Evolutionary conservation across 2,797 vertebrate species (phyloP), one percentile per base, ranked within the genome.

Genomic region (Crocodylus rhombifer): DNA sequence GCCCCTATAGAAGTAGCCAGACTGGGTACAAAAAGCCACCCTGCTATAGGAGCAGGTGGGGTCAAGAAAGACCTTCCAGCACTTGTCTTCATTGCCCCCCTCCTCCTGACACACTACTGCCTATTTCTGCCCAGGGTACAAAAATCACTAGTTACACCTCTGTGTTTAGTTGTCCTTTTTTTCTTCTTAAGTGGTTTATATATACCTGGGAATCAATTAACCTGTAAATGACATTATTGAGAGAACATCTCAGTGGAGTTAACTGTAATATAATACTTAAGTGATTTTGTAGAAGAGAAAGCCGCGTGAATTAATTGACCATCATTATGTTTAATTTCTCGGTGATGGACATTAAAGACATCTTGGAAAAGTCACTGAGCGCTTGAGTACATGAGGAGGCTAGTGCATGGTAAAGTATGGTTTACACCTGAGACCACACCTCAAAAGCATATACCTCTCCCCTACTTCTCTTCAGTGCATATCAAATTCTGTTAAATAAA

Each of bases 251-350:
- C 0, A 63, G 23, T 74, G 30, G 4, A 26, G 74, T 90, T 88
- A 89, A 64, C 42, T 67, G 79, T 83, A 80, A 89, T 23, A 36
- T 23, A 63, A 56, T n/a, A 74, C 36, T 65, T 90, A 80, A 76
- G 18, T 75, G 25, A 82, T 67, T 88, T 87, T 65, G 13, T 62
- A 75, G 18, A 42, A 71, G 14, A 77, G 56, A 23, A 78, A 69
- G 6, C 28, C 56, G n/a, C 77, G 30, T 30, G 17, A 94, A 83
- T 86, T 74, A 78, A 60, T 0, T 0, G 86, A 8, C 25, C 16
- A 57, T 30, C 79, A 18, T 74, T 92, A 30, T 5, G 74, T 87
- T 89, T 84, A 84, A 94, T 96, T 96, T 95, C 87, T 92, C 36
- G 28, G 21, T n/a, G 13, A 78, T 10, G 20, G 9, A 51, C 86